Evolutionary conservation across 2,113 vertebrate species (phyloP).

Genomic region (Synchiropus splendidus): DNA sequence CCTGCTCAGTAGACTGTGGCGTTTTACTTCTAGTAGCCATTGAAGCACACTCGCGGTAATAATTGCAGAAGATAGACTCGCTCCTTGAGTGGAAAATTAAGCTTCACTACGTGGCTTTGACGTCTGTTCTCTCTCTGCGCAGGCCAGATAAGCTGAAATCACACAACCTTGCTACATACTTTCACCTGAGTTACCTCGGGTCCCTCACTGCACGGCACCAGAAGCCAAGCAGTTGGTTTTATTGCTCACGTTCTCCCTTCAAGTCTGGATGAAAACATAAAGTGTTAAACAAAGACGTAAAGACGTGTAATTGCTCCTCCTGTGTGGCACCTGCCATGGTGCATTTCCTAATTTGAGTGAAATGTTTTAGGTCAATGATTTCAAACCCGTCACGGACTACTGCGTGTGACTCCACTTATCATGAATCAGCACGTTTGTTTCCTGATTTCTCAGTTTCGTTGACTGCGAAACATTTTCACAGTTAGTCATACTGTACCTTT

Average conservation of each 20-base stretch:
- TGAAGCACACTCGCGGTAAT: not conserved
- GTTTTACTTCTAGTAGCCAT: constrained; percentile 2
- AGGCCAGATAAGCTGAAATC: constrained; percentile 35
- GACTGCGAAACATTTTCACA: no score
- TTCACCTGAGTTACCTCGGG: constrained; percentile 10
- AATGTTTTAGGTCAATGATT: no score
- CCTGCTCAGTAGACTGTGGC: constrained; percentile 5
- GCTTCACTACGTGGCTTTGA: constrained; percentile 3
- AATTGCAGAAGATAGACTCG: not conserved
- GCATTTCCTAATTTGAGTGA: no score
- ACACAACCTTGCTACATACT: constrained; percentile 53
- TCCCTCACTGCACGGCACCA: constrained; percentile 15
- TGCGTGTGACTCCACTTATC: no score
- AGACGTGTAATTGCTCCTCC: no score
- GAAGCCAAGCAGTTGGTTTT: constrained; percentile 35
- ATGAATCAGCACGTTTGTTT: no score
- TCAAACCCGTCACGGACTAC: no score
- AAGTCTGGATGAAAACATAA: no score
- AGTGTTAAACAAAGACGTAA: no score
- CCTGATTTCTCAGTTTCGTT: no score
- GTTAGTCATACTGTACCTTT: no score
- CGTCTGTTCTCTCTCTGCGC: constrained; percentile 11
- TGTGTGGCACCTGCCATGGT: no score
- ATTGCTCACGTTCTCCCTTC: constrained; percentile 3
- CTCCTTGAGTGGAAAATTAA: constrained; percentile 5